Evolutionary conservation across 2,888 invertebrate genomes (phyloP).

Genomic region (Drosophila rellima): DNA sequence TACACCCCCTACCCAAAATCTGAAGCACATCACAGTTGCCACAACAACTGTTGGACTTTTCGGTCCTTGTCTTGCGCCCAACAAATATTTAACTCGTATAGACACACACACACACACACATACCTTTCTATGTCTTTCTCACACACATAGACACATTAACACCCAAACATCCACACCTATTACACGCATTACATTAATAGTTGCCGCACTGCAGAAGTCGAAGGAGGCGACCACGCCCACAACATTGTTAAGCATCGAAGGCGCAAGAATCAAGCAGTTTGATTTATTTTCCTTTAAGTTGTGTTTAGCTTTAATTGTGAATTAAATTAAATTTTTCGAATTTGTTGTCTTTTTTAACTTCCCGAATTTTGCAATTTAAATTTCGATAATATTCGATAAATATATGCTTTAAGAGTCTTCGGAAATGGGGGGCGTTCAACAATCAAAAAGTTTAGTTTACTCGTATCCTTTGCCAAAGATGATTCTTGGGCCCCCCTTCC

Average conservation of each 20-base stretch:
- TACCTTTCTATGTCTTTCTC: conserved; percentile 9
- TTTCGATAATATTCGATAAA: conserved; percentile 36
- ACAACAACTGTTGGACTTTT: conserved; percentile 85
- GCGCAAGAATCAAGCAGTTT: conserved; percentile 34
- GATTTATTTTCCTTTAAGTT: conserved; percentile 18
- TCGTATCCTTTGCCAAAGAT: conserved; percentile 63
- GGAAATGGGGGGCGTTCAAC: conserved; percentile 22
- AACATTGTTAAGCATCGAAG: conserved; percentile 34
- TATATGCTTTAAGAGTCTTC: conserved; percentile 37
- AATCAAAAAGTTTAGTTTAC: conserved; percentile 52
- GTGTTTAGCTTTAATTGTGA: conserved; percentile 51
- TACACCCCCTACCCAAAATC: neutral
- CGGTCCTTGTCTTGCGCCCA: conserved; percentile 85
- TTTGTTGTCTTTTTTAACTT: conserved; percentile 11
- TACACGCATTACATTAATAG: conserved; percentile 14
- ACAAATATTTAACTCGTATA: conserved; percentile 34
- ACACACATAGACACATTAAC: conserved; percentile 9
- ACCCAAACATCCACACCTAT: conserved; percentile 1
- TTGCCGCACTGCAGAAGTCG: conserved; percentile 32
- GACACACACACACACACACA: conserved; percentile 21
- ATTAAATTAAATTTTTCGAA: conserved; percentile 18
- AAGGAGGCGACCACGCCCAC: conserved; percentile 41
- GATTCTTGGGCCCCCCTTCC: conserved; percentile 53
- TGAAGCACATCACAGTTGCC: conserved; percentile 80
- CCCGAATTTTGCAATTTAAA: conserved; percentile 4